These are phyloP conservation scores for Phenacoccus solenopsis DNA, from an alignment of 1,140 invertebrate genomes.

Conservation along the genomic window DNA sequence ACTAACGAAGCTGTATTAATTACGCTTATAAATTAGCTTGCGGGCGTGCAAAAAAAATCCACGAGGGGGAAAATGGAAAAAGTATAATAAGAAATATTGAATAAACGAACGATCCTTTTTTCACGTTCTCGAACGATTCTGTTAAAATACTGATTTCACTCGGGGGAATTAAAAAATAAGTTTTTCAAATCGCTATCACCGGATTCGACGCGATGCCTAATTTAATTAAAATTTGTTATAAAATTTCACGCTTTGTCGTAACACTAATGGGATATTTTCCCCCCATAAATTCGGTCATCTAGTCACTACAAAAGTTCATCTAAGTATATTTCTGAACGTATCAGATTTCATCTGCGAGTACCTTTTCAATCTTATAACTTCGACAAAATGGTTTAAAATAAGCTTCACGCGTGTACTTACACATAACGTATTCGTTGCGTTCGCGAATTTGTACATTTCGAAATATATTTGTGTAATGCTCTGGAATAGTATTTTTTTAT, in stretches of 20 bases:
- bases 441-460: background rate
- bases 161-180: background rate
- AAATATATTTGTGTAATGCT: background rate
- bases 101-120: conserved; percentile 11
- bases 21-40: conserved; percentile 14
- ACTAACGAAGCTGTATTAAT: conserved; percentile 8
- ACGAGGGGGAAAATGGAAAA: background rate
- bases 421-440: too few species aligned
- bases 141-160: conserved; percentile 10
- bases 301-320: too few species aligned
- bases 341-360: too few species aligned
- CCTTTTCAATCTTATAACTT: too few species aligned
- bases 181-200: background rate
- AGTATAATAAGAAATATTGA: conserved; percentile 4
- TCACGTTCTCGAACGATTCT: background rate
- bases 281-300: too few species aligned
- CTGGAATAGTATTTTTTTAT: background rate
- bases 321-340: too few species aligned
- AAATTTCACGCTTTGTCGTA: background rate
- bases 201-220: background rate
- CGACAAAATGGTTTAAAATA: too few species aligned
- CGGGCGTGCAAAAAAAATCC: conserved; percentile 7
- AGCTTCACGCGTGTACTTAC: too few species aligned
- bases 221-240: background rate
- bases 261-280: background rate